These are phyloP conservation scores for Drosophila subquinaria DNA, from an alignment of 2,888 invertebrate genomes.

Conservation along the genomic window DNA sequence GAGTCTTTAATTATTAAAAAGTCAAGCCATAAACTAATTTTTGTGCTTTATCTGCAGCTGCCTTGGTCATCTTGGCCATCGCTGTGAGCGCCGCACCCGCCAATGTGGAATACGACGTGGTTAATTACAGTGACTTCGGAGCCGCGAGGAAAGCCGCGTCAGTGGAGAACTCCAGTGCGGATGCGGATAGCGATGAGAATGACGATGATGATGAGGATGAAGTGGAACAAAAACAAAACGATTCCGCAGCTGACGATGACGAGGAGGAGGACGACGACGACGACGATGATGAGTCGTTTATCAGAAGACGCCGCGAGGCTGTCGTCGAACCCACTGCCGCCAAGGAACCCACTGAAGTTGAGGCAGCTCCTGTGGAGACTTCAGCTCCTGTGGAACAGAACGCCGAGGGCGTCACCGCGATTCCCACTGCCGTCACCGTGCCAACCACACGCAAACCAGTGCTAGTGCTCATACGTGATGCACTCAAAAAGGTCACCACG, in stretches of 20 bases:
- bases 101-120: constrained; percentile 31
- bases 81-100: constrained; percentile 53
- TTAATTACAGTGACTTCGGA: constrained; percentile 31
- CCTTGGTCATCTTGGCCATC: constrained; percentile 53
- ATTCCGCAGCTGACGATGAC: constrained; percentile 55
- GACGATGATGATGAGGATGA: constrained; percentile 70
- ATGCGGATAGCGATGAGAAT: constrained; percentile 61
- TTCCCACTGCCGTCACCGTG: constrained; percentile 29
- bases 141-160: constrained; percentile 28
- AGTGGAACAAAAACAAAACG: constrained; percentile 48
- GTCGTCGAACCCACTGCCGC: constrained; percentile 7
- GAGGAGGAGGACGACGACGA: constrained; percentile 61
- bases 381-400: constrained; percentile 20
- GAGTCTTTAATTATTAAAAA: constrained; percentile 22
- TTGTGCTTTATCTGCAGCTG: constrained; percentile 26
- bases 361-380: constrained; percentile 11
- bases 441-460: constrained; percentile 77
- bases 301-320: constrained; percentile 67
- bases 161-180: constrained; percentile 42
- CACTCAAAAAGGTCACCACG: constrained; percentile 83
- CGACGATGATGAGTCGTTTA: constrained; percentile 53
- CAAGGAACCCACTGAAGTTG: constrained; percentile 25
- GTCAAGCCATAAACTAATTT: not conserved
- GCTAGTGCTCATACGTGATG: constrained; percentile 81
- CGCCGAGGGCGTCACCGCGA: constrained; percentile 37